These are phyloP conservation scores for Machimus rusticus DNA, from an alignment of 2,888 invertebrate species.

Conservation along the genomic window DNA sequence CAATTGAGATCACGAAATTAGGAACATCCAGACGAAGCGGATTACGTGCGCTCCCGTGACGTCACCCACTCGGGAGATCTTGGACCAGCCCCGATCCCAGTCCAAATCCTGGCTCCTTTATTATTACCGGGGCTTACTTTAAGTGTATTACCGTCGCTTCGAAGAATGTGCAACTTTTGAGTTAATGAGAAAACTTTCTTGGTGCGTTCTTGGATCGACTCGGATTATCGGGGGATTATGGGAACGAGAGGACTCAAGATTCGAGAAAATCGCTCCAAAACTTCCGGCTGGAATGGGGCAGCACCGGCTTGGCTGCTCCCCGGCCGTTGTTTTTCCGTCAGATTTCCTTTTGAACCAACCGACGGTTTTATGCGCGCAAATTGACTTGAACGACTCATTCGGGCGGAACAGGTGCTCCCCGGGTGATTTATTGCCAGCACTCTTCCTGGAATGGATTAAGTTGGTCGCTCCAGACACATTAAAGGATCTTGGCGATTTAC, in stretches of 20 bases:
- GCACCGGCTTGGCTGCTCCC: background rate
- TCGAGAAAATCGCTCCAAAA: background rate
- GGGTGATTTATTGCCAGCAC: background rate
- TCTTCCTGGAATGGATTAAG: background rate
- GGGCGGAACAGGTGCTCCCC: background rate
- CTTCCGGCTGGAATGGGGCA: background rate
- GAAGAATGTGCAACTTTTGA: slow-evolving; percentile 4
- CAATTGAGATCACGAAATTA: slow-evolving; percentile 9
- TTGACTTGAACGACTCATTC: background rate
- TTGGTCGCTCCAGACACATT: background rate
- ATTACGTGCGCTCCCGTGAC: background rate
- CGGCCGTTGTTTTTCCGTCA: background rate
- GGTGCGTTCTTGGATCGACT: slow-evolving; percentile 8
- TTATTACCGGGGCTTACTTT: background rate
- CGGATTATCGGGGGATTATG: background rate
- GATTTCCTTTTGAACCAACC: background rate
- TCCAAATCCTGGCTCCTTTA: background rate
- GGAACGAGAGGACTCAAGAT: background rate
- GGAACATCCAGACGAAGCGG: background rate
- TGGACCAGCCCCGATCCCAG: background rate
- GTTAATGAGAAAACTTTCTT: slow-evolving; percentile 17
- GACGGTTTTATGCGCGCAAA: background rate
- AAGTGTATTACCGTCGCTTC: background rate
- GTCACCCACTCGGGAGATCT: background rate
- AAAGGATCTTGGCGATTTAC: background rate